Evolutionary conservation across 2,888 invertebrate genomes (phyloP).

Genomic region (Lapara coniferarum): DNA sequence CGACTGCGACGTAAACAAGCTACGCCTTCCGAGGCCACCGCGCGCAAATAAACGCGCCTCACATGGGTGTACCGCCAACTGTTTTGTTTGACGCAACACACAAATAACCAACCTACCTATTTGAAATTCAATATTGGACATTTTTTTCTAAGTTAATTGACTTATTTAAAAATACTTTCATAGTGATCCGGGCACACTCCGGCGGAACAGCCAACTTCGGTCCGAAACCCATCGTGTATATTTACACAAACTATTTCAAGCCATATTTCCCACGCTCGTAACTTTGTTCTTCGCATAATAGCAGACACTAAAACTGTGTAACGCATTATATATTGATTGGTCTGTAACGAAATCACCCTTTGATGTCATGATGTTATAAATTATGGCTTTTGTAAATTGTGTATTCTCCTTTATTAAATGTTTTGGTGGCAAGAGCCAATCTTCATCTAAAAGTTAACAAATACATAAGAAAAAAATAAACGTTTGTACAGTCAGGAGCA

Average conservation of each 20-base stretch:
- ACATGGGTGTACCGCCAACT: constrained; percentile 61
- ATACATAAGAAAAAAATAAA: no score
- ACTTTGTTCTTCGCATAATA: background rate
- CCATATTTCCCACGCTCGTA: constrained; percentile 8
- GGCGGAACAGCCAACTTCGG: background rate
- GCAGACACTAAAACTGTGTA: background rate
- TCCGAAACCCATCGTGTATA: constrained; percentile 2
- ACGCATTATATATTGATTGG: background rate
- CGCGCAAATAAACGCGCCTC: constrained; percentile 70
- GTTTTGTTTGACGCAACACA: constrained; percentile 50
- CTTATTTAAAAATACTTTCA: background rate
- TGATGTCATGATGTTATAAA: no score
- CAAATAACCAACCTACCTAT: constrained; percentile 30
- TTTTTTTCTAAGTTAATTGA: background rate
- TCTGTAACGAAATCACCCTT: background rate
- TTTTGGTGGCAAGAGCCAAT: no score
- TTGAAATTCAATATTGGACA: background rate
- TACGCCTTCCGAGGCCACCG: constrained; percentile 63
- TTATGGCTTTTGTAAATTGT: no score
- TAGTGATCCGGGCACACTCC: background rate
- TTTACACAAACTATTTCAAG: constrained; percentile 11
- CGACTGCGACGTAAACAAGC: constrained; percentile 65
- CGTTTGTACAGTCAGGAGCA: no score
- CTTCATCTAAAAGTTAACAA: no score
- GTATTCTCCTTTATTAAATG: background rate